Percentiles rank a stretch among this genome's conserved stretches.
Evolutionary conservation across 2,113 vertebrate species (phyloP).

Genomic region (Protobothrops mucrosquamatus): DNA sequence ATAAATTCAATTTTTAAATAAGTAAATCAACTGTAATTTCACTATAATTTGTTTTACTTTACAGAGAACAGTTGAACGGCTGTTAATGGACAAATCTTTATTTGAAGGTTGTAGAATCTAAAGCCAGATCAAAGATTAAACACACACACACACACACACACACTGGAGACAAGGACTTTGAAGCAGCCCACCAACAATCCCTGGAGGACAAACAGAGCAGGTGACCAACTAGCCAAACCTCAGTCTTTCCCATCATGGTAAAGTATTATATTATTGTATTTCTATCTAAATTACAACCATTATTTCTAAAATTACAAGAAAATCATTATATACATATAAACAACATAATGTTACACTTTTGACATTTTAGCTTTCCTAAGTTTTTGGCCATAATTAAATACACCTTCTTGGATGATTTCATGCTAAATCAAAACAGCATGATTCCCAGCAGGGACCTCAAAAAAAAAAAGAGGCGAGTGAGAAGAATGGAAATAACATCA

Average conservation of each 20-base stretch:
- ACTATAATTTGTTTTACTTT: background rate
- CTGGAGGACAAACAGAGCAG: background rate
- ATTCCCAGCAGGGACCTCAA: background rate
- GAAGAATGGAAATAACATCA: conserved; percentile 4
- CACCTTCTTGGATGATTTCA: background rate
- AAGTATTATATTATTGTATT: background rate
- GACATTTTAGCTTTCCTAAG: background rate
- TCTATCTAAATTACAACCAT: background rate
- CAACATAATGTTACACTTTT: background rate
- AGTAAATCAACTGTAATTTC: background rate
- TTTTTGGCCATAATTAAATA: background rate
- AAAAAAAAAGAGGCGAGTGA: conserved; percentile 12
- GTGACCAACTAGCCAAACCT: no score
- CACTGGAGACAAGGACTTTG: background rate
- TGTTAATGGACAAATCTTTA: background rate
- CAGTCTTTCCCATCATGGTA: background rate
- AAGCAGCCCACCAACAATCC: background rate
- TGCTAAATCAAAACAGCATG: background rate
- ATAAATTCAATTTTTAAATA: background rate
- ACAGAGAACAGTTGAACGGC: background rate
- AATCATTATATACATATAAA: background rate
- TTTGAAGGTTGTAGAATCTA: background rate
- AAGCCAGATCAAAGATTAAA: background rate
- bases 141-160: background rate
- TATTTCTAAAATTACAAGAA: background rate